phyloP scores from a whole-genome alignment of 2,888 invertebrate genomes.

The Lasioglossum zephyrum region DNA sequence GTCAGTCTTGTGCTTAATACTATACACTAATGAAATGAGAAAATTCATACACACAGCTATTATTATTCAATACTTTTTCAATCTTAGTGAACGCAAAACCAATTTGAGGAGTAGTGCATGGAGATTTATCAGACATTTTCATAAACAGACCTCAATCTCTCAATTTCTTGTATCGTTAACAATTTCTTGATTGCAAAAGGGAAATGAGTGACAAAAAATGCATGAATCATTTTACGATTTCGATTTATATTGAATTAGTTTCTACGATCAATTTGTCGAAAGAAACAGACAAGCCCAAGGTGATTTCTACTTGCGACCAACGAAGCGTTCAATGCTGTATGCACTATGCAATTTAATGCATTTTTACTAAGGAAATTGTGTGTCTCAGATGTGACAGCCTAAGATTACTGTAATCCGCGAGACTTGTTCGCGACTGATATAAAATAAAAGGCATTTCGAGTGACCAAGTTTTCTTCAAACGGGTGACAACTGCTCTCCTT shows the following conservation, averaged over 20 bases:
- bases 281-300: not conserved
- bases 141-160: not conserved
- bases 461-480: not conserved
- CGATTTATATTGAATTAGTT: not conserved
- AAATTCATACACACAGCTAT: not conserved
- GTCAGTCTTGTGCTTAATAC: too few species aligned
- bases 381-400: not conserved
- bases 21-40: not conserved
- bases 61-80: not conserved
- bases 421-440: not conserved
- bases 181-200: not conserved
- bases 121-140: not conserved
- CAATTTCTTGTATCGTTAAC: not conserved
- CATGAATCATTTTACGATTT: not conserved
- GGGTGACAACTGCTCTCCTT: not conserved
- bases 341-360: not conserved
- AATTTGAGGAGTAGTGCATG: not conserved
- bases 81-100: not conserved
- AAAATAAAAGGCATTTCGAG: not conserved
- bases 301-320: not conserved
- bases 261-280: not conserved
- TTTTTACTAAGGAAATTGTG: not conserved
- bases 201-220: not conserved
- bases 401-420: not conserved
- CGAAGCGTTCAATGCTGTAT: slow-evolving; percentile 8